These are phyloP conservation scores for Drosophila nr. perissopoda DNA, from an alignment of 2,888 invertebrate genomes.

Conservation along the genomic window DNA sequence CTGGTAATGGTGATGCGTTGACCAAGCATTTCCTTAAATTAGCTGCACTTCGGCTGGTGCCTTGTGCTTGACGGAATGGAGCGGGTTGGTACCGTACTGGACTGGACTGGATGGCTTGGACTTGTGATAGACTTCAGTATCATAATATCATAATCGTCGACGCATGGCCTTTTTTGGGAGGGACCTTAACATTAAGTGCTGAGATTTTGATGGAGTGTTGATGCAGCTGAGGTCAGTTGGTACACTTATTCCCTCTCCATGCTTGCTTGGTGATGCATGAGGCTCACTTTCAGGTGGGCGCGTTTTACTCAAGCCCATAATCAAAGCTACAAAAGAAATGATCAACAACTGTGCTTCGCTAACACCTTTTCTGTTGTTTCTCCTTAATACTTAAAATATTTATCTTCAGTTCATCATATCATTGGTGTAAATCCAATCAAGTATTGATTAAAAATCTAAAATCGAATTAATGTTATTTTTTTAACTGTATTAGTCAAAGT, in stretches of 20 bases:
- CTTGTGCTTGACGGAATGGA: conserved; percentile 36
- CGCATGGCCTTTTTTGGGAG: conserved; percentile 74
- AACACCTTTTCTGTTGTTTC: conserved; percentile 3
- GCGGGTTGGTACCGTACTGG: conserved; percentile 3
- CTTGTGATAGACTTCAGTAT: conserved; percentile 32
- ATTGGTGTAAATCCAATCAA: neutral
- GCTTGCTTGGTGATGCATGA: conserved; percentile 65
- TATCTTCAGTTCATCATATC: conserved; percentile 5
- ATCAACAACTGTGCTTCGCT: conserved; percentile 24
- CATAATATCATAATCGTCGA: conserved; percentile 37
- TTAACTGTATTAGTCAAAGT: neutral
- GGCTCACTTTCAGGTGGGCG: conserved; percentile 67
- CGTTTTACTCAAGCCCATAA: conserved; percentile 49
- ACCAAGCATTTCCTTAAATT: conserved; percentile 78
- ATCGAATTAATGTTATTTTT: neutral
- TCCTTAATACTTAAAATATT: conserved; percentile 1
- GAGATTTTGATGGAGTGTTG: conserved; percentile 73
- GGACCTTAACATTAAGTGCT: conserved; percentile 71
- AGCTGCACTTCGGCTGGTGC: conserved; percentile 74
- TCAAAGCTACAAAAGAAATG: conserved; percentile 50
- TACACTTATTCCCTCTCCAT: conserved; percentile 60
- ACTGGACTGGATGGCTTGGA: conserved; percentile 18
- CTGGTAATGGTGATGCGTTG: conserved; percentile 43
- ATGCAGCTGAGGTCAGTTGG: conserved; percentile 65
- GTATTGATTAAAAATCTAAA: neutral